Percentiles rank a stretch among this genome's conserved stretches.
These are phyloP conservation scores for Peromyscus polionotus DNA, from an alignment of 2,113 vertebrate genomes.

Conservation along the genomic window DNA sequence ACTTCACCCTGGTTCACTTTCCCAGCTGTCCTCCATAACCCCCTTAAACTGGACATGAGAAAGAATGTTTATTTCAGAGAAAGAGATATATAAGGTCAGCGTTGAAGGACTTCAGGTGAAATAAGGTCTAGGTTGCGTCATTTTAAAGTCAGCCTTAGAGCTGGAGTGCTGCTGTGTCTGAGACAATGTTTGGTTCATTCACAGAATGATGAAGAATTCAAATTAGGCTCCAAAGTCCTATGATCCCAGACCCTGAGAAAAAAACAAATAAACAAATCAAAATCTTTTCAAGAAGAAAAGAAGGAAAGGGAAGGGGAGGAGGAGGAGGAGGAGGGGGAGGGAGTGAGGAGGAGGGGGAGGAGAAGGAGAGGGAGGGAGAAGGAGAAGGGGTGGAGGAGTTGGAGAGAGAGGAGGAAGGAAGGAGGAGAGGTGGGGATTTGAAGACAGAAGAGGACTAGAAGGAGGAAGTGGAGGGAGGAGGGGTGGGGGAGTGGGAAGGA, in stretches of 20 bases:
- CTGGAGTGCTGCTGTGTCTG: background rate
- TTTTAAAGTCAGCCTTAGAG: background rate
- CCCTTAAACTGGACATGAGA: background rate
- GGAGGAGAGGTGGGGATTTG: background rate
- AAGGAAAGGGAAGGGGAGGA: too few relatives aligned
- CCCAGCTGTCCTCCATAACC: background rate
- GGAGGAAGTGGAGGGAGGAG: too few relatives aligned
- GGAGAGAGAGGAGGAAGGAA: background rate
- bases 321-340: background rate
- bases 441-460: background rate
- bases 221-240: background rate
- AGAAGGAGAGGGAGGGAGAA: background rate
- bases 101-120: background rate
- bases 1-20: background rate
- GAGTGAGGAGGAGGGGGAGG: background rate
- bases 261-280: background rate
- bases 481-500: background rate
- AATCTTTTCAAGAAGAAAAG: background rate
- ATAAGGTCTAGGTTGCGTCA: background rate
- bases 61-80: background rate
- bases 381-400: background rate
- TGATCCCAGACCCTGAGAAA: background rate
- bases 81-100: background rate
- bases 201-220: background rate
- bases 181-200: background rate